Evolutionary conservation across 1,140 invertebrate species (phyloP), one percentile per base, ranked within the genome.

Genomic region (Spodoptera litura): DNA sequence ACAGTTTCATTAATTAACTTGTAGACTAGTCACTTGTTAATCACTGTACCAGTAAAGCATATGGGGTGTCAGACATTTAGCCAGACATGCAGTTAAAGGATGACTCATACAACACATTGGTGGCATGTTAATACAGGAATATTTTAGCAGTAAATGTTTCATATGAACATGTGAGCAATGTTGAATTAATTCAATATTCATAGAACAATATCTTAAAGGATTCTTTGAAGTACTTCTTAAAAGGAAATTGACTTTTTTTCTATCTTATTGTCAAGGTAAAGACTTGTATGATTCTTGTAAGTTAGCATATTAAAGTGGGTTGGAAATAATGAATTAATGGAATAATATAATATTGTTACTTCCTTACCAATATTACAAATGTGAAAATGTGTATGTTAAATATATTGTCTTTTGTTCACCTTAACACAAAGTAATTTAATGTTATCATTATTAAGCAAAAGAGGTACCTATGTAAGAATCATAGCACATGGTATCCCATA

Each of bases 131-230:
- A 66, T 66, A 13, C 38, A 20, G 20, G 62, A 11, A 49, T 49
- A 66, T 66, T 66, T 66, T 20, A 66, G 49, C 49, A 66, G 11
- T 44, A 66, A 31, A 49, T 66, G n/a, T 25, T 66, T 49, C 38
- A 44, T 44, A 66, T 20, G 15, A 66, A 38, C 15, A 66, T 25
- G 11, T 66, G 62, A 31, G 38, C 10, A 15, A 25, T 66, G 15
- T 66, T 38, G 35, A 44, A 66, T 20, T 5, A 25, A 49, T 66
- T 66, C 38, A 11, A 49, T 66, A 56, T 56, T 15, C 55, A 15
- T 56, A 10, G 3, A 8, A 56, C 20, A 10, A 20, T 10, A 6
- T 56, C 6, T 20, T 9, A 10, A 6, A 56, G 5, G n/a, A 20
- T 20, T 56, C 55, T 56, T 20, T 13, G 15, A 20, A 56, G 20